Percentiles rank a stretch among this genome's conserved stretches.
Conservation (phyloP, 2,113 vertebrate species). For the Esox niger region DNA sequence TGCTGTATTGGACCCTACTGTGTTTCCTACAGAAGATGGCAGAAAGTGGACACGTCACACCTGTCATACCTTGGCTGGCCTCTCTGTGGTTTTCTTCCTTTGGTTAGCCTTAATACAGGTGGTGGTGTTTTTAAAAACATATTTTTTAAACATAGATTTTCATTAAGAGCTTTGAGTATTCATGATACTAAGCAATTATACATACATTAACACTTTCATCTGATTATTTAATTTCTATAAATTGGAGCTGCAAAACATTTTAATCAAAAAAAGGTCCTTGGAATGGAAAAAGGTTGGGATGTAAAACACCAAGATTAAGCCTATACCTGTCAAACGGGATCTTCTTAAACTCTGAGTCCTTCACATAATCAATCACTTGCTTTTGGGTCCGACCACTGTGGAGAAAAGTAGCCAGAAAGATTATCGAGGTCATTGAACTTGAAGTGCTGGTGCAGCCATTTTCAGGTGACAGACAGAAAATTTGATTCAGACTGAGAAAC, state of each 20-base stretch:
- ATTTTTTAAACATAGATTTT: too few species aligned
- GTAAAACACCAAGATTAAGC: not conserved
- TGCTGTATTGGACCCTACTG: conserved; percentile 89
- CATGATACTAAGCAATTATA: too few species aligned
- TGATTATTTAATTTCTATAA: too few species aligned
- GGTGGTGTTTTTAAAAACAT: too few species aligned
- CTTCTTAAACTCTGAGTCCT: conserved; percentile 95
- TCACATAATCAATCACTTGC: conserved; percentile 96
- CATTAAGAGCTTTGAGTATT: too few species aligned
- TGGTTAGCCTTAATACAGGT: too few species aligned
- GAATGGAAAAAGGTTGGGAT: too few species aligned
- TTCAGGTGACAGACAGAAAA: conserved; percentile 8
- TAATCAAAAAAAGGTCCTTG: too few species aligned
- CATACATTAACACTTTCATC: too few species aligned
- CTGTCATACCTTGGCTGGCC: not conserved
- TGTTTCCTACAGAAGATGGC: conserved; percentile 82
- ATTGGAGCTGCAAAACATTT: too few species aligned
- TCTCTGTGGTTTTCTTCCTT: too few species aligned
- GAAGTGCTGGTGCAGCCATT: conserved; percentile 8
- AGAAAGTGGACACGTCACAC: conserved; percentile 18
- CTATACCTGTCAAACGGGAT: conserved; percentile 93
- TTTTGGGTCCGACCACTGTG: conserved; percentile 97
- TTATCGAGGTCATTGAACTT: conserved; percentile 34
- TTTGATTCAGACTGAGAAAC: not conserved
- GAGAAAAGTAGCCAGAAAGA: conserved; percentile 23